Evolutionary conservation across 2,113 vertebrate genomes (phyloP).

Genomic region (Pomatorhinus ruficollis): DNA sequence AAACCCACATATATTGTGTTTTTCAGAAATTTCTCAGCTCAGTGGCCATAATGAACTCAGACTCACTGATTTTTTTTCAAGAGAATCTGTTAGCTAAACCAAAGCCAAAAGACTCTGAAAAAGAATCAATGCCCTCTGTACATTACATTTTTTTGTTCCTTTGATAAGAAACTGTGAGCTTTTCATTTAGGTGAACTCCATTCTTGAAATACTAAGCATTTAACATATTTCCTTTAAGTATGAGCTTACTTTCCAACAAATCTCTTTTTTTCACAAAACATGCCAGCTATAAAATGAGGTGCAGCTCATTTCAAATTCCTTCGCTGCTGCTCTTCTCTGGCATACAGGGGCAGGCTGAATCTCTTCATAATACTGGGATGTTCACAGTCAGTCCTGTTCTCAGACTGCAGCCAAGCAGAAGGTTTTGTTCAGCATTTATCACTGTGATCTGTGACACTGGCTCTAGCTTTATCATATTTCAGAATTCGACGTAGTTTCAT

Average conservation of each 20-base stretch:
- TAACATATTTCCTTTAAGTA: background rate
- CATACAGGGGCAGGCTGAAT: background rate
- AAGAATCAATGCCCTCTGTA: background rate
- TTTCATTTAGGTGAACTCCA: background rate
- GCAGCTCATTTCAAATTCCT: background rate
- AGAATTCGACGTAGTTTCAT: conserved; percentile 28
- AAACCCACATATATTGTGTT: background rate
- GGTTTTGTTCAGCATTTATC: conserved; percentile 42
- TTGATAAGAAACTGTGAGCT: background rate
- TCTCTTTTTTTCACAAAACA: background rate
- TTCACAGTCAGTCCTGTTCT: background rate
- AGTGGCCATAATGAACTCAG: background rate
- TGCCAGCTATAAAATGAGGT: accelerated
- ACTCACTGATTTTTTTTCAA: background rate
- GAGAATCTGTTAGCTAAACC: background rate
- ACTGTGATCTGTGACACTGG: conserved; percentile 1
- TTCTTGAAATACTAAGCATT: background rate
- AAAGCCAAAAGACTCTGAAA: background rate
- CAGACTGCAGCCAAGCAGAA: conserved; percentile 33
- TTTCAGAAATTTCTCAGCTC: background rate
- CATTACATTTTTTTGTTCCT: background rate
- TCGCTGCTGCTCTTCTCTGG: background rate
- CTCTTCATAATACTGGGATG: background rate
- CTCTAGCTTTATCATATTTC: conserved; percentile 40
- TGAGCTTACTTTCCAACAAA: background rate